Percentiles rank a stretch among this genome's conserved stretches.
Conservation (phyloP, 2,113 vertebrate species). For the Tyto alba region DNA sequence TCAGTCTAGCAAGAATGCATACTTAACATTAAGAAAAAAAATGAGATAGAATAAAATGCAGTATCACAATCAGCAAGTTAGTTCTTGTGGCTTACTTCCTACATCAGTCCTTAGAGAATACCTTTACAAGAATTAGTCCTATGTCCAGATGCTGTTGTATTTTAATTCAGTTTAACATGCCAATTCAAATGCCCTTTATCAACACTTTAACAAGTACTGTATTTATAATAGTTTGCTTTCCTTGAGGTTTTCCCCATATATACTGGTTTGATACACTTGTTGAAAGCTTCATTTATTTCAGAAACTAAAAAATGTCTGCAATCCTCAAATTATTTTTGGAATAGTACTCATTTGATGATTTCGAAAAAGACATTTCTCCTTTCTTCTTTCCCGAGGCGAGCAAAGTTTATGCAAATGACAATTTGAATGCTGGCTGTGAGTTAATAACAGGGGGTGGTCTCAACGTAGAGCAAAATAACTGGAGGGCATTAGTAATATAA, state of each 20-base stretch:
- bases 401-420: slow-evolving; percentile 38
- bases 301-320: not conserved
- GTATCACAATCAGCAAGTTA: not conserved
- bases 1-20: not conserved
- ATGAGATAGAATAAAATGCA: not conserved
- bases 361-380: slow-evolving; percentile 1
- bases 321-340: slow-evolving; percentile 10
- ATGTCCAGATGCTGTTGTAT: not conserved
- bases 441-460: slow-evolving; percentile 11
- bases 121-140: not conserved
- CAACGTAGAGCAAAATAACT: not conserved
- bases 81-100: not conserved
- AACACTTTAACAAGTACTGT: not conserved
- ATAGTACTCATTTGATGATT: slow-evolving; percentile 24
- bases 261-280: not conserved
- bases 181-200: slow-evolving; percentile 12
- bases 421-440: not conserved
- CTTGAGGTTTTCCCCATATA: not conserved
- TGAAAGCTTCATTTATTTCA: slow-evolving; percentile 15
- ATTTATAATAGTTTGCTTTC: not conserved
- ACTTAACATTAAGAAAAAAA: not conserved
- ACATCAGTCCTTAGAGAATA: not conserved
- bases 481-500: not conserved
- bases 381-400: slow-evolving; percentile 9
- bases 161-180: not conserved